Evolutionary conservation across 2,888 invertebrate genomes (phyloP).

Genomic region (Dicycla oo): DNA sequence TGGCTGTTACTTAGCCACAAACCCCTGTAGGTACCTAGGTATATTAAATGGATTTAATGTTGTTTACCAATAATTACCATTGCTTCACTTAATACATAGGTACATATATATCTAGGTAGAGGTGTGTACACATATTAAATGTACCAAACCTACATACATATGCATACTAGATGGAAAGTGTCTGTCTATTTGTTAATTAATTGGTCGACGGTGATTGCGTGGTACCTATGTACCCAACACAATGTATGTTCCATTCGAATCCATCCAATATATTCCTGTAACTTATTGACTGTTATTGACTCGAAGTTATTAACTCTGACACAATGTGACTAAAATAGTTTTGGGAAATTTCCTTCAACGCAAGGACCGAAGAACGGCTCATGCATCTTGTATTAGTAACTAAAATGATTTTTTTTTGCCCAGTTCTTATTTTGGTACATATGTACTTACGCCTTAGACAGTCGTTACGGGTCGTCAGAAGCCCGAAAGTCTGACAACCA

Average conservation of each 20-base stretch:
- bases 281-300: not conserved
- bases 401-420: not conserved
- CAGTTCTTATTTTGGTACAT: not conserved
- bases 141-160: not conserved
- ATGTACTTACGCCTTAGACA: not conserved
- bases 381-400: not conserved
- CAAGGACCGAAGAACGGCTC: not conserved
- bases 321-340: not conserved
- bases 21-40: too few relatives aligned
- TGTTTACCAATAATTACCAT: too few relatives aligned
- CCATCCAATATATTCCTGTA: not conserved
- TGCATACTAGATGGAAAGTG: conserved; percentile 5
- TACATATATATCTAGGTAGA: too few relatives aligned
- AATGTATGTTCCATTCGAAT: not conserved
- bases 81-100: not conserved
- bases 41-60: too few relatives aligned
- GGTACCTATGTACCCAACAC: not conserved
- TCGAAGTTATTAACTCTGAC: not conserved
- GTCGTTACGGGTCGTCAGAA: too few relatives aligned
- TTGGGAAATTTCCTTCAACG: not conserved
- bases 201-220: conserved; percentile 31
- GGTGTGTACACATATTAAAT: not conserved
- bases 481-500: too few relatives aligned
- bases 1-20: too few relatives aligned
- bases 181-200: conserved; percentile 50